phyloP scores from a whole-genome alignment of 2,888 invertebrate species.

The Nipponacmea schrenckii region DNA sequence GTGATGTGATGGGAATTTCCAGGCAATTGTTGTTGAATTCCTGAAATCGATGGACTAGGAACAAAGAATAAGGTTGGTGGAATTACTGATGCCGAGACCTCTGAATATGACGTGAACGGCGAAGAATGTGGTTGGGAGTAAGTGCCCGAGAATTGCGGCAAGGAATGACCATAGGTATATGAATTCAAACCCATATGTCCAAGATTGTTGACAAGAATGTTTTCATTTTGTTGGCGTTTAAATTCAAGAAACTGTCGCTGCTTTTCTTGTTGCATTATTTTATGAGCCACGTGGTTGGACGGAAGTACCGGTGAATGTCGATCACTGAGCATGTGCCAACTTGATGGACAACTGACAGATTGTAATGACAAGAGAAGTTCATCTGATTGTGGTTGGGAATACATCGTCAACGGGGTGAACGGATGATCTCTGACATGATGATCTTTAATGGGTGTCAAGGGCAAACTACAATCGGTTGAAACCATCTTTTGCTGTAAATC shows the following conservation, averaged over 20 bases:
- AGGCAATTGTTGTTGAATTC: not conserved
- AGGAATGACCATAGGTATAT: not conserved
- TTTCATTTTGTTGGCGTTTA: constrained; percentile 35
- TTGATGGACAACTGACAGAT: constrained; percentile 45
- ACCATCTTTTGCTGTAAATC: constrained; percentile 32
- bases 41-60: not conserved
- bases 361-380: constrained; percentile 33
- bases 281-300: constrained; percentile 49
- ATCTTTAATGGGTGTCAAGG: not conserved
- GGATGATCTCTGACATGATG: not conserved
- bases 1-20: not conserved
- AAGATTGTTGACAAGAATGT: not conserved
- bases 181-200: not conserved
- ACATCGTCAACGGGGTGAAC: not conserved
- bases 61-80: not conserved
- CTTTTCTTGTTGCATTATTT: constrained; percentile 44
- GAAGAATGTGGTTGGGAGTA: not conserved
- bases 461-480: not conserved
- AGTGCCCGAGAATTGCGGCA: not conserved
- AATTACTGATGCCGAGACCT: not conserved
- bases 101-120: not conserved
- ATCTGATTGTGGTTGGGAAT: constrained; percentile 18
- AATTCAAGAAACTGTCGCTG: constrained; percentile 46
- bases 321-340: constrained; percentile 52
- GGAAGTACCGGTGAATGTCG: constrained; percentile 59